Percentiles rank a stretch among this genome's conserved stretches.
phyloP scores from a whole-genome alignment of 2,113 vertebrate species.

The Motacilla alba region DNA sequence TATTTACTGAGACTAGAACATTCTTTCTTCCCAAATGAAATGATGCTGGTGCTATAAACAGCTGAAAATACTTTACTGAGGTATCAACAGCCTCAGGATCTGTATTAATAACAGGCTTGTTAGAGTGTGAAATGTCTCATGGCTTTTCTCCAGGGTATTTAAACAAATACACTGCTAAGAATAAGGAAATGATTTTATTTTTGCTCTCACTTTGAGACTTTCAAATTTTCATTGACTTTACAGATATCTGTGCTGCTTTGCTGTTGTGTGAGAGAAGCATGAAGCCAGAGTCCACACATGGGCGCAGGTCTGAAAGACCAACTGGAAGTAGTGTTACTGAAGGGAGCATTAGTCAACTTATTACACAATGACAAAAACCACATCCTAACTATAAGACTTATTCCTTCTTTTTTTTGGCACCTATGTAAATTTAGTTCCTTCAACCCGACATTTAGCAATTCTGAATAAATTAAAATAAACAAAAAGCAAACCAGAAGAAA shows the following conservation, averaged over 20 bases:
- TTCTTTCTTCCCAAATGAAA: constrained; percentile 13
- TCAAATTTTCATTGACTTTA: not conserved
- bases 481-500: not conserved
- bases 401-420: not conserved
- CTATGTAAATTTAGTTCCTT: not conserved
- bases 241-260: not conserved
- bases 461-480: not conserved
- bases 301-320: not conserved
- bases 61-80: not conserved
- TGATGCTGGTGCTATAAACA: not conserved
- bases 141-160: constrained; percentile 2
- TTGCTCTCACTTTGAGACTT: not conserved
- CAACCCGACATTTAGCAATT: not conserved
- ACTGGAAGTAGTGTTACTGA: not conserved
- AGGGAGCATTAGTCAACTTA: not conserved
- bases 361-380: not conserved
- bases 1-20: not conserved
- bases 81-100: not conserved
- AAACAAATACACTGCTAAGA: not conserved
- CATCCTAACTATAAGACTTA: not conserved
- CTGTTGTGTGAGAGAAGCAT: not conserved
- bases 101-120: constrained; percentile 30
- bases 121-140: constrained; percentile 13
- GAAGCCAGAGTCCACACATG: not conserved
- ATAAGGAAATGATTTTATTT: not conserved